A percentile compares a stretch with the other conserved stretches of the same genome.
phyloP scores from a whole-genome alignment of 2,113 vertebrate genomes.

The Galemys pyrenaicus region DNA sequence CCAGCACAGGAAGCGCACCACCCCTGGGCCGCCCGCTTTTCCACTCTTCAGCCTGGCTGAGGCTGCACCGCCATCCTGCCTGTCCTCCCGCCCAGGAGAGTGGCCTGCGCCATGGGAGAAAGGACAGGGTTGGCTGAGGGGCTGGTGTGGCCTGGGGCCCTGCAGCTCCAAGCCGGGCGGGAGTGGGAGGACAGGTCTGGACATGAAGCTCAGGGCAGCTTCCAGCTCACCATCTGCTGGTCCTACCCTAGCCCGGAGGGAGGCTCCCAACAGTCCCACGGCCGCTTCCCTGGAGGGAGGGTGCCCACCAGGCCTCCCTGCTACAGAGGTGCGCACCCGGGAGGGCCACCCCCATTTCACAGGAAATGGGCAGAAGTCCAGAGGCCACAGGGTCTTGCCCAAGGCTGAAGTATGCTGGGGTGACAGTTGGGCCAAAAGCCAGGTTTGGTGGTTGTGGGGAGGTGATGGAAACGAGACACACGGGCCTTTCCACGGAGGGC shows the following conservation, averaged over 20 bases:
- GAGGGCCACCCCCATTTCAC: not conserved
- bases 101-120: fast-evolving
- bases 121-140: not conserved
- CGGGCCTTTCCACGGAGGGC: not conserved
- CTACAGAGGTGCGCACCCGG: not conserved
- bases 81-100: not conserved
- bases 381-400: not conserved
- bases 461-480: not conserved
- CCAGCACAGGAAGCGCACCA: not conserved
- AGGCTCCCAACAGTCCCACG: not conserved
- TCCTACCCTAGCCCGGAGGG: not conserved
- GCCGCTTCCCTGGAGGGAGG: not conserved
- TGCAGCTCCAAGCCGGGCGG: not conserved
- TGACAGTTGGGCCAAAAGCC: not conserved
- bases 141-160: fast-evolving
- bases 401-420: not conserved
- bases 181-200: fast-evolving
- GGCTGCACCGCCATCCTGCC: too few species aligned
- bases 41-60: not conserved
- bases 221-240: fast-evolving
- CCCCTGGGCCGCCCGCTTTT: not conserved
- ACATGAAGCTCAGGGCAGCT: fast-evolving
- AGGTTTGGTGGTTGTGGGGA: not conserved
- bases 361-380: not conserved
- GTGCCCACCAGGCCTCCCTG: not conserved